Evolutionary conservation across 35 echinoderm and acorn worm species (phyloP), one percentile per base, ranked within the genome.

Genomic region (Apostichopus parvimensis): DNA sequence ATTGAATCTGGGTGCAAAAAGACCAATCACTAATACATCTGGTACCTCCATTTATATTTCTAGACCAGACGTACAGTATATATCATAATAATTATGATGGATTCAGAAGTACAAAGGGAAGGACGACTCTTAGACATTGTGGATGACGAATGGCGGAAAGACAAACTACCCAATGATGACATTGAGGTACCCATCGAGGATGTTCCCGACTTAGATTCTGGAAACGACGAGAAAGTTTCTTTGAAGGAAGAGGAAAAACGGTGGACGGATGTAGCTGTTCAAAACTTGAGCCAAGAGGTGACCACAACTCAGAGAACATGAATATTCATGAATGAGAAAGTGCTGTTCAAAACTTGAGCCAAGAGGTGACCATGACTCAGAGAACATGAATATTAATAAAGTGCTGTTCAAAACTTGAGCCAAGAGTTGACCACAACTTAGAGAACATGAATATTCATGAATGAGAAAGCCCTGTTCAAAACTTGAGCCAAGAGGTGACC

Each of bases 61-160:
- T 9, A 14, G 20, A 54, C 59, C 21, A 20, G 20, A 88, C 25
- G 20, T 15, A 22, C 23, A 1, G 3, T 59, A 9, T 12, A 22
- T 10, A 34, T 34, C 1, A 45, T 45, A 45, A 45, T 45, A 45
- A 45, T 45, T 4, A 45, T 45, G 2, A 98, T 98, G 97, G 97
- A 98, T 93, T 98, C 94, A 0, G 97, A 98, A 56, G 93, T 95
- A 24, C 79, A 92, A 61, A 82, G 94, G 90, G 97, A 98, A 12
- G 97, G 94, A n/a, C 90, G 97, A 57, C 73, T 98, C 9, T 81
- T 98, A 52, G 97, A 98, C 91, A 94, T 95, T 21, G 92, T 98
- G 1, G 97, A 98, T 75, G 94, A 98, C 66, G 92, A 94, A 22
- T 98, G 97, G 97, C 57, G 97, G 57, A 94, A 89, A 70, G 97